These are phyloP conservation scores for Tetragonula clypearis DNA, from an alignment of 1,140 invertebrate genomes.

Conservation along the genomic window DNA sequence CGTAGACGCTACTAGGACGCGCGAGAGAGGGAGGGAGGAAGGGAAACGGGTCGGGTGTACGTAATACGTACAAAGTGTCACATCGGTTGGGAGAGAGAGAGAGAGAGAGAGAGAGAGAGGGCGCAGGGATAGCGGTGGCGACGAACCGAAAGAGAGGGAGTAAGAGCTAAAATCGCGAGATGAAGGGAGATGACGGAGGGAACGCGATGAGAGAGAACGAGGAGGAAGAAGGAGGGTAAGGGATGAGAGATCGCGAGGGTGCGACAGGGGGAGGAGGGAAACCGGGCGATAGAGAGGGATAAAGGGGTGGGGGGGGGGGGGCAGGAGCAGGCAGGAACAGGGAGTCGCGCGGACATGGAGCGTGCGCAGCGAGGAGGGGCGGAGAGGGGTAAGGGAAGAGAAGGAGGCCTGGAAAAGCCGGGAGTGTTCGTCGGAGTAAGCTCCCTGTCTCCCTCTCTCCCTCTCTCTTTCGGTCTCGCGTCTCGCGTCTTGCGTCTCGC, in stretches of 20 bases:
- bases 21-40: no score
- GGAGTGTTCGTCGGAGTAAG: constrained; percentile 54
- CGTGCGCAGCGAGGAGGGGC: constrained; percentile 34
- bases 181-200: no score
- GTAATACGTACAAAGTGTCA: background rate
- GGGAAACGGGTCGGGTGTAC: background rate
- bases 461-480: background rate
- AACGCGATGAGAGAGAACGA: no score
- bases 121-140: background rate
- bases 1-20: constrained; percentile 24
- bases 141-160: constrained; percentile 20
- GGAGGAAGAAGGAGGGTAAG: background rate
- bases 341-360: constrained; percentile 1
- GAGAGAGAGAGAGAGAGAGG: constrained; percentile 15
- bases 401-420: constrained; percentile 55
- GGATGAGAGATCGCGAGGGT: background rate
- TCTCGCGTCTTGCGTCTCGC: constrained; percentile 18
- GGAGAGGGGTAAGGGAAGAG: constrained; percentile 32
- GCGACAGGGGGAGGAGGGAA: background rate
- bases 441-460: constrained; percentile 25
- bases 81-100: constrained; percentile 31
- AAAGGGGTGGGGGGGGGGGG: no score
- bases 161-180: no score
- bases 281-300: background rate
- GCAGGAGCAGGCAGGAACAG: background rate